Conservation (phyloP, 1,140 invertebrate species). For the Drosophila kikkawai region DNA sequence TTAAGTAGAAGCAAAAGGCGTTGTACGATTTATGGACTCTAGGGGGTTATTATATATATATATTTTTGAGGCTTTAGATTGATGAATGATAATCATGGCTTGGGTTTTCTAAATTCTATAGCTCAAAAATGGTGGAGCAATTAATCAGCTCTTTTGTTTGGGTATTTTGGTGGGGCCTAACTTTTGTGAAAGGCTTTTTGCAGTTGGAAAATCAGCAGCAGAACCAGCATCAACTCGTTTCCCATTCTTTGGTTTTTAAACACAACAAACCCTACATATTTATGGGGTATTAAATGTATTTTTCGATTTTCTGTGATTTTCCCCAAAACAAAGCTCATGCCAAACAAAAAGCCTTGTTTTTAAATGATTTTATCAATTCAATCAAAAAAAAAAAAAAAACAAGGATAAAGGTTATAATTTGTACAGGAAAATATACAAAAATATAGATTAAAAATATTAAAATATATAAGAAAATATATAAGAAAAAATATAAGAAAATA, state of each 20-base stretch:
- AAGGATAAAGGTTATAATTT: not conserved
- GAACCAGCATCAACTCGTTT: not conserved
- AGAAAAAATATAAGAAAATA: too few relatives aligned
- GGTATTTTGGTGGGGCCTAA: not conserved
- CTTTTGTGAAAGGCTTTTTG: not conserved
- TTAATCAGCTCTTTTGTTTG: constrained; percentile 44
- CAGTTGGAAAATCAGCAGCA: not conserved
- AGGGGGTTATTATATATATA: not conserved
- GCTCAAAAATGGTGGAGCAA: constrained; percentile 28
- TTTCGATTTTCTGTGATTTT: too few relatives aligned
- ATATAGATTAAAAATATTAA: too few relatives aligned
- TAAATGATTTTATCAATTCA: not conserved
- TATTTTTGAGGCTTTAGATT: constrained; percentile 19
- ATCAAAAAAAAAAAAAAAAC: too few relatives aligned
- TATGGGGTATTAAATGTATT: not conserved
- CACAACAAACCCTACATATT: not conserved
- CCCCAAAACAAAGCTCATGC: not conserved
- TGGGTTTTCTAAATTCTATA: not conserved
- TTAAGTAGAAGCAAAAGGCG: constrained; percentile 64
- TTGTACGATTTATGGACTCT: constrained; percentile 73
- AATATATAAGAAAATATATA: too few relatives aligned
- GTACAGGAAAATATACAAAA: not conserved
- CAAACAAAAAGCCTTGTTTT: not conserved
- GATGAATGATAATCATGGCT: constrained; percentile 58
- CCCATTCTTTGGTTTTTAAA: not conserved